phyloP scores from a whole-genome alignment of 2,888 invertebrate species.

The Drosophila percnosoma region DNA sequence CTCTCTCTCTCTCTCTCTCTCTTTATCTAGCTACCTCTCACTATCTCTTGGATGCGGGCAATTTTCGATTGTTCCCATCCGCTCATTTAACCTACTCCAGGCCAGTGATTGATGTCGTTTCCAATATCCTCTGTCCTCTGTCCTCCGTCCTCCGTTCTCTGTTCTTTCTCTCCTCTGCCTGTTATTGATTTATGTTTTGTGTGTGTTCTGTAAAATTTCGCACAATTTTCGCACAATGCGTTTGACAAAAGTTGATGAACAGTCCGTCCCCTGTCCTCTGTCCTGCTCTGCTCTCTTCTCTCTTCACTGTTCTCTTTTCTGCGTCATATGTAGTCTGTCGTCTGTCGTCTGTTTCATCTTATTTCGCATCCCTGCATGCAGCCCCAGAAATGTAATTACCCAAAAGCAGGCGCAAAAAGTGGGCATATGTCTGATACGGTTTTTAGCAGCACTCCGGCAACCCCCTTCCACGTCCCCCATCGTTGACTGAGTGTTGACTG shows the following conservation, averaged over 20 bases:
- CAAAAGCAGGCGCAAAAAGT: conserved; percentile 43
- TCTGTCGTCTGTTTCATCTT: conserved; percentile 28
- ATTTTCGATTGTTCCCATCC: conserved; percentile 46
- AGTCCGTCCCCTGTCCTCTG: conserved; percentile 15
- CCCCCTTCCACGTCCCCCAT: background rate
- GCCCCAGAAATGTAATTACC: conserved; percentile 72
- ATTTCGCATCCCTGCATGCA: conserved; percentile 8
- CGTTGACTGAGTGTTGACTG: conserved; percentile 45
- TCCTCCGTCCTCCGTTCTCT: conserved; percentile 7
- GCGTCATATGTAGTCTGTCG: conserved; percentile 10
- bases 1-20: background rate
- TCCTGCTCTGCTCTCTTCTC: background rate
- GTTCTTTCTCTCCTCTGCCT: conserved; percentile 12
- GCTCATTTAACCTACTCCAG: conserved; percentile 55
- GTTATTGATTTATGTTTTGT: conserved; percentile 75
- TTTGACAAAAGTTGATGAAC: conserved; percentile 74
- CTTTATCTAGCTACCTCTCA: background rate
- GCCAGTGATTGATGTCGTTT: conserved; percentile 71
- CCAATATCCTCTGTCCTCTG: conserved; percentile 48
- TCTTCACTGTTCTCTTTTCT: conserved; percentile 4
- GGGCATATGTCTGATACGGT: conserved; percentile 40
- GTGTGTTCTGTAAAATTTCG: conserved; percentile 59
- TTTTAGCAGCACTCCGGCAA: conserved; percentile 33
- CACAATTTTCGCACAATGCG: conserved; percentile 69
- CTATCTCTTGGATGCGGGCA: conserved; percentile 58